Percentiles rank a stretch among this genome's conserved stretches.
phyloP scores from a whole-genome alignment of 1,140 invertebrate genomes.

The Pomacea maculata region DNA sequence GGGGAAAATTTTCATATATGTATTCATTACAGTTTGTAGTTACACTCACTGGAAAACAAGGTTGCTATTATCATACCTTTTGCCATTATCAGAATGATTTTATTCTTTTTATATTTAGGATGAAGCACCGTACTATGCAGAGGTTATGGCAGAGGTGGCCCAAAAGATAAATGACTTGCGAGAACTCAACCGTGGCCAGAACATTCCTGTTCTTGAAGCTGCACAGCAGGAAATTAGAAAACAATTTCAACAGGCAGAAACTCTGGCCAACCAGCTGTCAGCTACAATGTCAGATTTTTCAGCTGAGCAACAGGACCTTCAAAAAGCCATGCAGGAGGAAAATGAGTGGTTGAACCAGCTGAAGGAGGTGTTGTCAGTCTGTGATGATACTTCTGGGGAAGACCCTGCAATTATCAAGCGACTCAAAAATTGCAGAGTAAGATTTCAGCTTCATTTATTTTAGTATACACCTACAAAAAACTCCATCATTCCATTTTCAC shows the following conservation, averaged over 20 bases:
- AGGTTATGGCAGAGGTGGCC: slow-evolving; percentile 78
- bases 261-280: slow-evolving; percentile 81
- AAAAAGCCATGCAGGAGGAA: slow-evolving; percentile 53
- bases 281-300: slow-evolving; percentile 72
- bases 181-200: slow-evolving; percentile 79
- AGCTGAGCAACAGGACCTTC: slow-evolving; percentile 50
- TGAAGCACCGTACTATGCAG: slow-evolving; percentile 81
- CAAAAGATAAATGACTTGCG: slow-evolving; percentile 83
- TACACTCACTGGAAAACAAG: too few species aligned
- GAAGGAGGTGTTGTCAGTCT: slow-evolving; percentile 84
- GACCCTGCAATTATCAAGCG: slow-evolving; percentile 83
- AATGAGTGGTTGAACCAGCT: slow-evolving; percentile 58
- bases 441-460: neutral
- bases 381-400: slow-evolving; percentile 89
- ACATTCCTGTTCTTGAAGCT: slow-evolving; percentile 76
- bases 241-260: slow-evolving; percentile 80
- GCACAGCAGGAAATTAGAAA: slow-evolving; percentile 78
- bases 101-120: slow-evolving; percentile 64
- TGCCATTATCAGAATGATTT: neutral
- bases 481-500: too few species aligned
- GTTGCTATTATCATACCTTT: too few species aligned
- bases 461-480: too few species aligned
- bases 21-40: too few species aligned
- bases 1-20: too few species aligned
- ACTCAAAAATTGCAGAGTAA: slow-evolving; percentile 67